Conservation (phyloP, 2,113 vertebrate genomes). For the Orycteropus afer region DNA sequence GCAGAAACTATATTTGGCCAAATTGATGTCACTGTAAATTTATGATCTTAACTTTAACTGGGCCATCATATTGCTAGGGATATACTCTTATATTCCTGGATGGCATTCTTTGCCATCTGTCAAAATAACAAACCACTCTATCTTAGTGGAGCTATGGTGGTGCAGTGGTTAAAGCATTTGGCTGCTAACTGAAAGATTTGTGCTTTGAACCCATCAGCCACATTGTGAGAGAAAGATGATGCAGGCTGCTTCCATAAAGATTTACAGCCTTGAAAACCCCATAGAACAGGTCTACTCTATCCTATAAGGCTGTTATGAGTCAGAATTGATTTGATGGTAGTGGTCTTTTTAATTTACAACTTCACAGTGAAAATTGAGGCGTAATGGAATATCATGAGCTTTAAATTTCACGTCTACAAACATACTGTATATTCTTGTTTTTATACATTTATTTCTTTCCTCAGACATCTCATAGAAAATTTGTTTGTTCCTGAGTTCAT, state of each 20-base stretch:
- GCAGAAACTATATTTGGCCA: not conserved
- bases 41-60: not conserved
- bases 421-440: not conserved
- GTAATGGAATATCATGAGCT: not conserved
- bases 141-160: not conserved
- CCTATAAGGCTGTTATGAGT: too few relatives aligned
- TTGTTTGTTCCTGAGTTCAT: not conserved
- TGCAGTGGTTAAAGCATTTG: too few relatives aligned
- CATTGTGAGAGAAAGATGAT: too few relatives aligned
- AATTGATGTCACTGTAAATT: not conserved
- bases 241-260: too few relatives aligned
- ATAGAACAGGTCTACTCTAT: too few relatives aligned
- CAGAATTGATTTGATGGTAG: too few relatives aligned
- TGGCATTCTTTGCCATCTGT: not conserved
- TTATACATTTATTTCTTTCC: not conserved
- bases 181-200: too few relatives aligned
- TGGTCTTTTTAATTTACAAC: too few relatives aligned
- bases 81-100: not conserved
- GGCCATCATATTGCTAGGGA: not conserved
- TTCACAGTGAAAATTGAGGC: not conserved
- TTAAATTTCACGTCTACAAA: not conserved
- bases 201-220: too few relatives aligned
- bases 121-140: not conserved
- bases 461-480: not conserved
- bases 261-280: too few relatives aligned